Base-by-base conservation (phyloP, 2,888 invertebrate species). In the Dryobota labecula region DNA sequence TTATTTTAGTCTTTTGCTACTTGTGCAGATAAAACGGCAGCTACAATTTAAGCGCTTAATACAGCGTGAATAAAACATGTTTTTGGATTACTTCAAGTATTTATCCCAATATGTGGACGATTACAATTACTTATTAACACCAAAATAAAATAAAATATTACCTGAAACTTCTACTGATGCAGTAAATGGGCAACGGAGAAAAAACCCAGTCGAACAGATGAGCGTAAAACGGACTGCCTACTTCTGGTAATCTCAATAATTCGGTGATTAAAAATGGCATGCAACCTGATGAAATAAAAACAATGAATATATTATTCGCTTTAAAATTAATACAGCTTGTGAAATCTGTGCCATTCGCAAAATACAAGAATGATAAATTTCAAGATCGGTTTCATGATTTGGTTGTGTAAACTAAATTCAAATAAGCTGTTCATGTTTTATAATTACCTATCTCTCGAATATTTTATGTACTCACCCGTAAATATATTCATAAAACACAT, bases 401-500 rank as follows among this genome's bases (percentile, higher is more conserved):
- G 56, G 38, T 53, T 49, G 61, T 70, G 57, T 68, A 58, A 70
- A 70, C 45, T 61, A 68, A 68, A 49, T 58, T 68, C 24, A 58
- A 76, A 73, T 73, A 45, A 66, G 75, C 68, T 70, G 33, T 62
- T 81, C 63, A 67, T 58, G 72, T 72, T 53, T 53, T 56, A 68
- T 49, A 15, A 20, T 51, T 70, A 56, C 45, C 9, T 38, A 36
- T 63, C 13, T 57, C 3, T 49, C 1, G 9, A 56, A 60, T 58
- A 24, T 45, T 27, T 47, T 8, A 43, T 47, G 24, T 38, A 78
- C 86, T 89, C 85, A 94, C 95, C 95, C 65, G 92, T 89, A 76
- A 98, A 97, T 73, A 98, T 97, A 87, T 98, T 98, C 64, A 98
- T 95, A 81, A 98, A 97, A 30, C 97, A 97, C 93, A 98, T 96